A percentile compares a stretch with the other conserved stretches of the same genome.
phyloP scores from a whole-genome alignment of 2,113 vertebrate genomes.

The Nibea albiflora region DNA sequence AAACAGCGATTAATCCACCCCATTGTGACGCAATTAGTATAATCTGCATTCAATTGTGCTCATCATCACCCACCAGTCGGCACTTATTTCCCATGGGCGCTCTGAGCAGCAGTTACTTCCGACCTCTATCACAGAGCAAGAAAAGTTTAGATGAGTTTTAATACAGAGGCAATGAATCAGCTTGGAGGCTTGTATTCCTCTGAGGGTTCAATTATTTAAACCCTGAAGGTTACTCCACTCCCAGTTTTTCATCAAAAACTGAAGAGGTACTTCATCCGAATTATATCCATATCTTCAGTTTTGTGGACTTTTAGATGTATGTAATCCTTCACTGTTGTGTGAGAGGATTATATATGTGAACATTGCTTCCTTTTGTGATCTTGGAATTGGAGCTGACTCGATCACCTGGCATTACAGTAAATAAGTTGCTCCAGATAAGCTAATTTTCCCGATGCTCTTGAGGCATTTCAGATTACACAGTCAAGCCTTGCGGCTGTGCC shows the following conservation, averaged over 20 bases:
- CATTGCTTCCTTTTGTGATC: constrained; percentile 17
- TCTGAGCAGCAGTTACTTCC: constrained; percentile 19
- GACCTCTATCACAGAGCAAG: constrained; percentile 11
- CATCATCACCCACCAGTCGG: constrained; percentile 43
- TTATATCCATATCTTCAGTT: constrained; percentile 16
- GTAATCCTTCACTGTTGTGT: constrained; percentile 31
- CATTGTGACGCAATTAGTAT: constrained; percentile 34
- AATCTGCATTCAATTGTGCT: constrained; percentile 40
- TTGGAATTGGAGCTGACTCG: constrained; percentile 13
- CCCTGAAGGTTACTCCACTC: constrained; percentile 14
- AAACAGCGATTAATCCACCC: constrained; percentile 47
- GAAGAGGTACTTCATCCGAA: not conserved
- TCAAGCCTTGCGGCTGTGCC: not conserved
- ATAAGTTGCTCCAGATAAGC: constrained; percentile 33
- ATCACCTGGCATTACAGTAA: not conserved
- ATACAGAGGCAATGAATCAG: not conserved
- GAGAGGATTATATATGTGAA: constrained; percentile 39
- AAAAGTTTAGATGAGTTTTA: constrained; percentile 29
- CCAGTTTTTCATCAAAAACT: constrained; percentile 6
- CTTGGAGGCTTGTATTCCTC: constrained; percentile 7
- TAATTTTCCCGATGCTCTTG: constrained; percentile 37
- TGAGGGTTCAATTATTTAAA: constrained; percentile 34
- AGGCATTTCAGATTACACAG: constrained; percentile 19
- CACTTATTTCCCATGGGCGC: constrained; percentile 15
- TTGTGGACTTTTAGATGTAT: constrained; percentile 10